phyloP scores from a whole-genome alignment of 2,113 vertebrate species.

The Gorsachius goisagi region DNA sequence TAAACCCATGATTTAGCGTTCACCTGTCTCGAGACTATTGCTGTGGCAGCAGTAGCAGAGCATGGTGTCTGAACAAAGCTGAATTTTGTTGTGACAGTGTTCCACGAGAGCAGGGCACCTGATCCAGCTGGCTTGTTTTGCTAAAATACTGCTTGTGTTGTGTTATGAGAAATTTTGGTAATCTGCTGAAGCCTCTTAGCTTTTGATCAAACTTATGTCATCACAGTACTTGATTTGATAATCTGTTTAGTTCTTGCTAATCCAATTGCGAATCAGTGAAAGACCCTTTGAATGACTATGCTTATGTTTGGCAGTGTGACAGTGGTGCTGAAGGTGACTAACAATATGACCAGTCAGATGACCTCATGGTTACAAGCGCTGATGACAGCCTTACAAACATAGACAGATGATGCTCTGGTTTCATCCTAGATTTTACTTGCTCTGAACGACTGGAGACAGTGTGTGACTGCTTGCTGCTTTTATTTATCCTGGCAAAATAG shows the following conservation, averaged over 20 bases:
- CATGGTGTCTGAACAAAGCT: not conserved
- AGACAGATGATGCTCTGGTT: not conserved
- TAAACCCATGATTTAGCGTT: not conserved
- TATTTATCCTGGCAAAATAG: not conserved
- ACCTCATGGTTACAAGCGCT: not conserved
- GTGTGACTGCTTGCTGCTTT: not conserved
- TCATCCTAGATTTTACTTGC: not conserved
- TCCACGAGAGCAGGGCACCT: not conserved
- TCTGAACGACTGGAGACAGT: not conserved
- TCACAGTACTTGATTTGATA: not conserved
- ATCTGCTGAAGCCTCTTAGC: not conserved
- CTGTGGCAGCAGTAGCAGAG: not conserved
- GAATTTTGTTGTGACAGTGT: not conserved
- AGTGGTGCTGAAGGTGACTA: slow-evolving; percentile 6
- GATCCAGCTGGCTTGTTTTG: not conserved
- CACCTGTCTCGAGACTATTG: not conserved
- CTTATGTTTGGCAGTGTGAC: not conserved
- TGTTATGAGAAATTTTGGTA: not conserved
- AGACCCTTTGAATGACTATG: not conserved
- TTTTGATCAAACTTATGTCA: not conserved
- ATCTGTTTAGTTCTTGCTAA: slow-evolving; percentile 46
- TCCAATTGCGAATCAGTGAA: slow-evolving; percentile 1
- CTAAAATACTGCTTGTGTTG: not conserved
- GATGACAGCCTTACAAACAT: not conserved
- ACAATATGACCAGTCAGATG: not conserved